phyloP scores from a whole-genome alignment of 2,113 vertebrate genomes.

The Meles meles region DNA sequence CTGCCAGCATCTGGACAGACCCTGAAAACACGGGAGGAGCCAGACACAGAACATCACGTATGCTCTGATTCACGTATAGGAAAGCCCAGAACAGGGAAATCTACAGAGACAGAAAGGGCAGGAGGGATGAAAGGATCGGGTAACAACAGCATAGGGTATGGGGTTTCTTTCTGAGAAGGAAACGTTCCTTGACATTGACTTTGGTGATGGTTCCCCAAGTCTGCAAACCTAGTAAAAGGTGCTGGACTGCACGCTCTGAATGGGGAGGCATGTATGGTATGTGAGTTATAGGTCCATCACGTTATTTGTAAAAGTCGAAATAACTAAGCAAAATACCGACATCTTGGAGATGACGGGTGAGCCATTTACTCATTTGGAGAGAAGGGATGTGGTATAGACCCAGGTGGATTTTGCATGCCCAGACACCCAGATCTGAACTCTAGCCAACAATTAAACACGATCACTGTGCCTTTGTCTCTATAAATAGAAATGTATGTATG shows the following conservation, averaged over 20 bases:
- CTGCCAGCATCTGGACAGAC: fast-evolving
- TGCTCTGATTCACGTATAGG: background rate
- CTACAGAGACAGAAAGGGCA: background rate
- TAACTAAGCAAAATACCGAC: fast-evolving
- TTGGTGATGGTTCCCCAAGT: fast-evolving
- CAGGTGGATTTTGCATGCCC: fast-evolving
- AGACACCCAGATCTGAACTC: fast-evolving
- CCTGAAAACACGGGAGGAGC: background rate
- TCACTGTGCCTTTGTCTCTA: fast-evolving
- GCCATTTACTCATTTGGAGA: fast-evolving
- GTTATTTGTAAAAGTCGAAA: background rate
- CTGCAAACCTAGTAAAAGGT: fast-evolving
- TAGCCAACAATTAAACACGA: fast-evolving
- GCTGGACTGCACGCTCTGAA: fast-evolving
- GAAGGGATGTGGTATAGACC: fast-evolving
- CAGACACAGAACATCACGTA: too few species aligned
- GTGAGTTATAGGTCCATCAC: fast-evolving
- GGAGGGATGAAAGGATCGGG: fast-evolving
- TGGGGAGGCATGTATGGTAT: fast-evolving
- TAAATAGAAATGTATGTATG: fast-evolving
- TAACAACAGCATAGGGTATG: fast-evolving
- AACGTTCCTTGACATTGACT: fast-evolving
- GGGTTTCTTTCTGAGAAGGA: background rate
- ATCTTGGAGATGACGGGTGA: fast-evolving
- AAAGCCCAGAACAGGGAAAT: background rate